Percentiles rank a stretch among this genome's conserved stretches.
Evolutionary conservation across 2,888 invertebrate genomes (phyloP).

Genomic region (Phasia obesa): DNA sequence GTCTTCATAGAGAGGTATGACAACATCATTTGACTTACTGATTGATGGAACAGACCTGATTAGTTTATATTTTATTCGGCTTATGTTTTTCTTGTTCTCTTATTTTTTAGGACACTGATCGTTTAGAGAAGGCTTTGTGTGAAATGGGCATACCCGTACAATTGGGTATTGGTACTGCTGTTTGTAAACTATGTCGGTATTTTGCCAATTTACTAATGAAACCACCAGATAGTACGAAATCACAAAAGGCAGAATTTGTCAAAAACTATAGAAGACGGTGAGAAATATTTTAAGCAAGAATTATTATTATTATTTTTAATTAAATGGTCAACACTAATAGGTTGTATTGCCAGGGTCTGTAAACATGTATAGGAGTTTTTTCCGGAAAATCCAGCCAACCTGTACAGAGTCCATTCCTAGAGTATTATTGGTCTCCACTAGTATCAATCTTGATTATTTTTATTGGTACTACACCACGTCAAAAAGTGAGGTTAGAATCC

Average conservation of each 20-base stretch:
- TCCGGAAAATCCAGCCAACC: no score
- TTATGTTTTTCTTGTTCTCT: background rate
- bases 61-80: background rate
- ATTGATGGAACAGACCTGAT: no score
- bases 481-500: no score
- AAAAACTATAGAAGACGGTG: conserved; percentile 86
- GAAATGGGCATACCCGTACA: conserved; percentile 87
- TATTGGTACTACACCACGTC: no score
- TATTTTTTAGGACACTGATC: conserved; percentile 83
- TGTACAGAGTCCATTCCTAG: no score
- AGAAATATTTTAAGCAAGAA: conserved; percentile 66
- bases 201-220: conserved; percentile 89
- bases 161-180: conserved; percentile 87
- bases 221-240: conserved; percentile 83
- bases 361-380: no score
- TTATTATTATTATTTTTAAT: background rate
- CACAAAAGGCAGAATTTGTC: conserved; percentile 82
- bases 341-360: no score
- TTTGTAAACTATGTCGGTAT: conserved; percentile 92
- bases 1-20: no score
- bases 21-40: no score
- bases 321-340: no score
- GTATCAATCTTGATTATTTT: no score
- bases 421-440: no score
- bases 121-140: conserved; percentile 84